Conservation (phyloP, 2,888 invertebrate genomes). For the Toxonevra muliebris region DNA sequence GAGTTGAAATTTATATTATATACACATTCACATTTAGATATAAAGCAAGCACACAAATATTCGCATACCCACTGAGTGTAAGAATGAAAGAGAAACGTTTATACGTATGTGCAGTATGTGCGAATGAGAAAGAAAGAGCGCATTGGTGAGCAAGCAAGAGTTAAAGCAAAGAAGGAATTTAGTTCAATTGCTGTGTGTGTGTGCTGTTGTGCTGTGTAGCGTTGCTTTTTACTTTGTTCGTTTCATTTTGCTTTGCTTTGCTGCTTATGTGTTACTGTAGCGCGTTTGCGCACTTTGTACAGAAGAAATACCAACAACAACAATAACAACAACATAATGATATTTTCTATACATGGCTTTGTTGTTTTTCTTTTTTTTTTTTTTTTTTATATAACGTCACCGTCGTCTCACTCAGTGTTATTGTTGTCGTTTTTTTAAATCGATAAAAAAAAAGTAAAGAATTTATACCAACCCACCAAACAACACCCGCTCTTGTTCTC, state of each 20-base stretch:
- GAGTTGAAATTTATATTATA: background rate
- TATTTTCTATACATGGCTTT: background rate
- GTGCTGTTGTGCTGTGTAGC: conserved; percentile 8
- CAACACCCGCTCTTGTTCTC: conserved; percentile 33
- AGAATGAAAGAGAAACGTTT: background rate
- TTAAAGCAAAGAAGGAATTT: conserved; percentile 29
- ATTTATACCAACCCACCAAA: conserved; percentile 10
- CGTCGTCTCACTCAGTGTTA: conserved; percentile 25
- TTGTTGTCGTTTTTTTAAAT: background rate
- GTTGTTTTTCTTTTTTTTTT: conserved; percentile 4
- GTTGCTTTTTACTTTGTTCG: conserved; percentile 9
- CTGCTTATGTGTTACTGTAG: conserved; percentile 20
- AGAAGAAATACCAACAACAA: conserved; percentile 19
- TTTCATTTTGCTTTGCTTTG: background rate
- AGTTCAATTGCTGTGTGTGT: conserved; percentile 26
- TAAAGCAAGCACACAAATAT: background rate
- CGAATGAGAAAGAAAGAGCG: background rate
- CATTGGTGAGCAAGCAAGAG: background rate
- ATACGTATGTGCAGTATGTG: conserved; percentile 49
- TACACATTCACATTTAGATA: conserved; percentile 13
- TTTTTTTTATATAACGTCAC: conserved; percentile 40
- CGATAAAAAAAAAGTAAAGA: too few relatives aligned
- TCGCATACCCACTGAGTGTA: too few relatives aligned
- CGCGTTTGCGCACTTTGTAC: conserved; percentile 31
- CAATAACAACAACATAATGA: conserved; percentile 16